Evolutionary conservation across 1,140 invertebrate species (phyloP).

Genomic region (Saccostrea cuccullata): DNA sequence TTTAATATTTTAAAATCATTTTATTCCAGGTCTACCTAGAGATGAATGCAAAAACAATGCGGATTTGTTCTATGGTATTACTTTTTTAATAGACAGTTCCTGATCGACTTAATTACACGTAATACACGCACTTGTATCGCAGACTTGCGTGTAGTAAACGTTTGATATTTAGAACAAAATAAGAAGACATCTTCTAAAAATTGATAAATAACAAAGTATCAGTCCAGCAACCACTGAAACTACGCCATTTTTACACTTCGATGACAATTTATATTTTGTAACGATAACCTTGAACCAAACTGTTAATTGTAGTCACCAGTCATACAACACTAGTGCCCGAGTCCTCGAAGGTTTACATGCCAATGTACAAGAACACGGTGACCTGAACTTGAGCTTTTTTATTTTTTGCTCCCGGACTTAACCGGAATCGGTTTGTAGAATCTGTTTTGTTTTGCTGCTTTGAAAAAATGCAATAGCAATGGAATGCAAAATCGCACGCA

Average conservation of each 20-base stretch:
- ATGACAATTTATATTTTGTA: not conserved
- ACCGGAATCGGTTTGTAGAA: slow-evolving; percentile 1
- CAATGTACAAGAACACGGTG: not conserved
- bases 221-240: not conserved
- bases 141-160: too few species aligned
- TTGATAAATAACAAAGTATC: not conserved
- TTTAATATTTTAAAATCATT: not conserved
- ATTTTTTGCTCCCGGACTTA: not conserved
- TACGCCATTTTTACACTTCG: not conserved
- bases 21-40: not conserved
- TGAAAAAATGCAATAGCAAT: not conserved
- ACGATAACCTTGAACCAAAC: not conserved
- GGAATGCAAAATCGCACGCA: slow-evolving; percentile 11
- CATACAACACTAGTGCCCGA: not conserved
- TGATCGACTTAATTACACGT: too few species aligned
- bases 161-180: too few species aligned
- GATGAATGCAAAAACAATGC: too few species aligned
- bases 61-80: too few species aligned
- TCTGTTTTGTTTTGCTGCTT: not conserved
- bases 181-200: too few species aligned
- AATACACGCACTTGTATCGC: too few species aligned
- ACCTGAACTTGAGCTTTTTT: not conserved
- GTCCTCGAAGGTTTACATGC: not conserved
- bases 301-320: not conserved
- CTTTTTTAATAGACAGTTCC: too few species aligned